phyloP scores from a whole-genome alignment of 1,140 invertebrate species.

The Pachypeltis micranthus region DNA sequence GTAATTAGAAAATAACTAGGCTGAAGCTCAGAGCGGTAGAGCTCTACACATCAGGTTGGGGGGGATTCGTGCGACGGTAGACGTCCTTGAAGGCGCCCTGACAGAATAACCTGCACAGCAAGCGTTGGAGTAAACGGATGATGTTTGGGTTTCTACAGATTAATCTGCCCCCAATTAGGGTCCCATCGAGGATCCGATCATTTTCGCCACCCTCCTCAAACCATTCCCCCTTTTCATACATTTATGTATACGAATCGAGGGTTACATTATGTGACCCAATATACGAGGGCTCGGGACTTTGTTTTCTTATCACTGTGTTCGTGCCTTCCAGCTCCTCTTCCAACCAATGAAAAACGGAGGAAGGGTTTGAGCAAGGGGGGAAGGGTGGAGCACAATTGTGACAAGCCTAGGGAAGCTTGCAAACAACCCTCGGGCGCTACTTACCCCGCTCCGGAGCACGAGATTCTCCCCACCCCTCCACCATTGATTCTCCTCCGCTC shows the following conservation, averaged over 20 bases:
- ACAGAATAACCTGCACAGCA: too few species aligned
- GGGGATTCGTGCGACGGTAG: too few species aligned
- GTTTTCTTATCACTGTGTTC: constrained; percentile 1
- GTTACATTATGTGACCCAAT: constrained; percentile 6
- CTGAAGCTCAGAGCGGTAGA: too few species aligned
- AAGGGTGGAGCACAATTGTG: not conserved
- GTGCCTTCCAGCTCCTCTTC: not conserved
- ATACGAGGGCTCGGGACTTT: not conserved
- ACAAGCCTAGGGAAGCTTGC: not conserved
- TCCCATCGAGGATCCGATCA: too few species aligned
- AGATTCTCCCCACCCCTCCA: not conserved
- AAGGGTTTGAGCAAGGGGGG: not conserved
- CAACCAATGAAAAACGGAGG: too few species aligned
- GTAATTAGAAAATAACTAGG: too few species aligned
- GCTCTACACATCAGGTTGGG: too few species aligned
- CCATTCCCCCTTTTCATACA: constrained; percentile 1
- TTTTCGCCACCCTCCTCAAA: too few species aligned
- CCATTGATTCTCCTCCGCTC: not conserved
- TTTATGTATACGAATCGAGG: constrained; percentile 1
- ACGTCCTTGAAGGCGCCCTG: too few species aligned
- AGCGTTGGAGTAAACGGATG: too few species aligned
- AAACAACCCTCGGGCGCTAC: constrained; percentile 1
- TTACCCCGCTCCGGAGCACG: not conserved
- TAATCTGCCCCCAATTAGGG: too few species aligned
- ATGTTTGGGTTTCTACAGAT: too few species aligned